phyloP scores from a whole-genome alignment of 1,140 invertebrate genomes.

The Drosophila nebulosa region DNA sequence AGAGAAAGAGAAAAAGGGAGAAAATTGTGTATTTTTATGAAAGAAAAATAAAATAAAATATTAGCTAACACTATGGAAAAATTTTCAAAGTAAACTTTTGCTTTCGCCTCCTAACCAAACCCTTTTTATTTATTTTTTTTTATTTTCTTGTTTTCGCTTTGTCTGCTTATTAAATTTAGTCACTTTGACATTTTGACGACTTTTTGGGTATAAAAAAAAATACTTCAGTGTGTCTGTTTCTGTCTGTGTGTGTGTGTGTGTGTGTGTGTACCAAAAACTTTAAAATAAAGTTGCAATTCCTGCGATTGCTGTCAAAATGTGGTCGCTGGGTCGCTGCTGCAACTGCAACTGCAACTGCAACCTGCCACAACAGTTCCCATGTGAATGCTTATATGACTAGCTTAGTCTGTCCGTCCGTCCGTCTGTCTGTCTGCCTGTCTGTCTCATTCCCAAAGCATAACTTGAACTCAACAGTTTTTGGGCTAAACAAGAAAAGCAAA shows the following conservation, averaged over 20 bases:
- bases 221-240: conserved; percentile 44
- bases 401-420: conserved; percentile 17
- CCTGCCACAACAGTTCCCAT: conserved; percentile 38
- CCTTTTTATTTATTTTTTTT: background rate
- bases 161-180: conserved; percentile 64
- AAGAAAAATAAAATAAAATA: too few relatives aligned
- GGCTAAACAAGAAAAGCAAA: conserved; percentile 13
- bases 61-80: background rate
- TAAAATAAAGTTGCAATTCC: conserved; percentile 76
- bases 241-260: too few relatives aligned
- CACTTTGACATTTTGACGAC: conserved; percentile 61
- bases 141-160: conserved; percentile 12
- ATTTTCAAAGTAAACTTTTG: background rate
- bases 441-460: conserved; percentile 11
- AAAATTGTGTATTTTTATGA: too few relatives aligned
- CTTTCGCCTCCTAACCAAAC: background rate
- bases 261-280: conserved; percentile 32
- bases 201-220: conserved; percentile 13
- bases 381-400: conserved; percentile 49
- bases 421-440: conserved; percentile 6
- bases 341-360: conserved; percentile 24
- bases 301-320: conserved; percentile 66
- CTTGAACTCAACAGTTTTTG: conserved; percentile 21
- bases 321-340: conserved; percentile 39
- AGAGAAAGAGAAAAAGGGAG: too few relatives aligned